Base-by-base conservation (phyloP, 2,113 vertebrate species). In the Muscicapa adusta region DNA sequence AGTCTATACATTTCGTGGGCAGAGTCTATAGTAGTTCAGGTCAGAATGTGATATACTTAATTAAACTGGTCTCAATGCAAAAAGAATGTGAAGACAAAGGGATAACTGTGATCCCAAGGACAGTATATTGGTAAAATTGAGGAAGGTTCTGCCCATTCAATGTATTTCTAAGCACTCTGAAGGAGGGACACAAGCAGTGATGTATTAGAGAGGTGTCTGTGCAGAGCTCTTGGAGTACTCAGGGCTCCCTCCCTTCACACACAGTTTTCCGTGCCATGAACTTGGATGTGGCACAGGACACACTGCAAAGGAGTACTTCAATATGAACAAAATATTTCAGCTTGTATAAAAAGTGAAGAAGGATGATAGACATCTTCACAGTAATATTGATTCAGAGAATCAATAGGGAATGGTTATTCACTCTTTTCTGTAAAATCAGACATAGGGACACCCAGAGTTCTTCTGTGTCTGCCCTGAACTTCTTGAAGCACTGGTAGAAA, bases 201-300 rank as follows among this genome's bases (percentile, higher is more conserved):
- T 24, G 50, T 63, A 40, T 22, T 33, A 14, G 33, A 28, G 54
- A 50, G 4, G 15, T 34, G 12, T 12, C 36, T 71, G 43, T 42
- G 54, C 58, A 48, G 42, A 48, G 38, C 12, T 34, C 36, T 16
- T 34, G 40, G 31, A 24, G 29, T 48, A 65, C 17, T 5, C 3
- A 8, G 74, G 14, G 24, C 47, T 82, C 60, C 25, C 45, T 45
- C 36, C 15, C 31, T 77, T 36, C 36, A 54, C 53, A 43, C 24
- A 31, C 1, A 6, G 23, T 53, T 78, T 73, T 18, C 33, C 0
- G 0, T 48, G 56, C 48, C 1, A 0, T 23, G 65, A 38, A 19
- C 24, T 3, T 17, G 70, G 65, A 63, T 15, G 22, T 36, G 29
- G 25, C 28, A 70, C 8, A 19, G 47, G 33, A 63, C 18, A 57